Evolutionary conservation across 2,113 vertebrate genomes (phyloP).

Genomic region (Halcyon malimbica): DNA sequence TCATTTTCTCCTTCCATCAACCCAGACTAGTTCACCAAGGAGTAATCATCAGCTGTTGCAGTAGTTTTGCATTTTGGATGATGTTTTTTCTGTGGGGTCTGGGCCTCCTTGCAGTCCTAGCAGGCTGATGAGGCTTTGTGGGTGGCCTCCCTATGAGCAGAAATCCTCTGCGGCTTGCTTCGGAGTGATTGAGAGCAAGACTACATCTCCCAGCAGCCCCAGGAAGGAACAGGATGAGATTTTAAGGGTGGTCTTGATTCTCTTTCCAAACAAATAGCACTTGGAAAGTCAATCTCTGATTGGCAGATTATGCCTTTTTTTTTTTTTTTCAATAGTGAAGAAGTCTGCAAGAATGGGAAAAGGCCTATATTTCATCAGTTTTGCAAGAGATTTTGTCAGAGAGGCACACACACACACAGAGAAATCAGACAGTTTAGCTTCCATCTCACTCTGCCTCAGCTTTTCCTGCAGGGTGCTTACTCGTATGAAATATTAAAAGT

Average conservation of each 20-base stretch:
- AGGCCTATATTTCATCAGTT: background rate
- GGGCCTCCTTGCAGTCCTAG: background rate
- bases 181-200: fast-evolving
- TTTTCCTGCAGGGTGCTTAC: slow-evolving; percentile 49
- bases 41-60: background rate
- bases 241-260: background rate
- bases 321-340: background rate
- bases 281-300: background rate
- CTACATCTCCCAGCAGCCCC: slow-evolving; percentile 61
- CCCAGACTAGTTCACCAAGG: background rate
- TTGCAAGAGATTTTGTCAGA: background rate
- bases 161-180: background rate
- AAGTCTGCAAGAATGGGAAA: background rate
- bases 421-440: background rate
- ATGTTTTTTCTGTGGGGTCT: background rate
- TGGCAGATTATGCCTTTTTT: background rate
- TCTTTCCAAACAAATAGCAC: background rate
- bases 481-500: slow-evolving; percentile 79
- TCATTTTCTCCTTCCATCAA: background rate
- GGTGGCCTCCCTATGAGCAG: background rate
- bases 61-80: background rate
- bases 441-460: background rate
- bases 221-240: background rate
- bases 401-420: background rate
- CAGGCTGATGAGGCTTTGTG: background rate